Evolutionary conservation across 2,113 vertebrate genomes (phyloP).

Genomic region (Mohoua ochrocephala): DNA sequence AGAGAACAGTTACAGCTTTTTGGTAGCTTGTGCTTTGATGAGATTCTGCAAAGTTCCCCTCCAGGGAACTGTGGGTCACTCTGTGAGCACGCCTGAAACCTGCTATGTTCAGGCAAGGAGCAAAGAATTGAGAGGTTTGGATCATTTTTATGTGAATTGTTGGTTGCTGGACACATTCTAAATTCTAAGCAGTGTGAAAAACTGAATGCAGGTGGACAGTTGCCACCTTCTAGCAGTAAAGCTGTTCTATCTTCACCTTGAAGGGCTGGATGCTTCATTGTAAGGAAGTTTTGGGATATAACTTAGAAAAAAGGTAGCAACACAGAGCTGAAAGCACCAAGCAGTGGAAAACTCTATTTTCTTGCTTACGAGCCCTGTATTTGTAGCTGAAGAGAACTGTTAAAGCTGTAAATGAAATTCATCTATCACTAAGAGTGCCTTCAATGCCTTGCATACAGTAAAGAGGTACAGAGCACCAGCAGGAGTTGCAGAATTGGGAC

Average conservation of each 20-base stretch:
- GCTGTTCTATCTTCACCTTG: neutral
- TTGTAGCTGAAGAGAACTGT: neutral
- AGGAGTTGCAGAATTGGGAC: neutral
- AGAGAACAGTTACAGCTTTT: neutral
- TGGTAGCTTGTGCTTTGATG: neutral
- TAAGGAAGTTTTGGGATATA: neutral
- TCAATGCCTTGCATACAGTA: neutral
- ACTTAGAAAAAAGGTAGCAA: neutral
- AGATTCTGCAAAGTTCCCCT: neutral
- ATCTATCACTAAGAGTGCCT: neutral
- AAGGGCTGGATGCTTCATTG: neutral
- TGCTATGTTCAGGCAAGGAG: neutral
- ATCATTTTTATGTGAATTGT: neutral
- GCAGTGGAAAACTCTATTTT: neutral
- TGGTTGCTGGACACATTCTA: neutral
- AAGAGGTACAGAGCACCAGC: neutral
- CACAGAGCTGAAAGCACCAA: neutral
- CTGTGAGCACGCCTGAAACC: fast-evolving
- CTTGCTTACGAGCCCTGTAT: neutral
- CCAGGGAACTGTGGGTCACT: neutral
- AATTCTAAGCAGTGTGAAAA: neutral
- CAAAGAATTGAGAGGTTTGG: neutral
- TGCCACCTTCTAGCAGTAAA: neutral
- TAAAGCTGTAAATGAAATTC: neutral
- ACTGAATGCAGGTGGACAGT: neutral